phyloP scores from a whole-genome alignment of 2,113 vertebrate genomes.

The Falcunculus frontatus region DNA sequence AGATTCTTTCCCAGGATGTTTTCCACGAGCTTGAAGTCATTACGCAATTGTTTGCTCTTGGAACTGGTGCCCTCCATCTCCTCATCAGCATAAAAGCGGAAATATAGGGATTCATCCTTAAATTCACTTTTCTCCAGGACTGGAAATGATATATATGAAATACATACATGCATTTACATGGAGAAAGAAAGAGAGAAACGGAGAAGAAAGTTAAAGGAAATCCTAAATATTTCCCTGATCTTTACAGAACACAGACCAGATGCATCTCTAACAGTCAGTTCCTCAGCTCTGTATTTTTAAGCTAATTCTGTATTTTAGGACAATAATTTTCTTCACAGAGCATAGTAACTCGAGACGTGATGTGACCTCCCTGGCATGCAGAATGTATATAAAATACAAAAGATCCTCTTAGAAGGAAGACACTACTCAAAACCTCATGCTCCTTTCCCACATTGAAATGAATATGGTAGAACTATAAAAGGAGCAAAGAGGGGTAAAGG shows the following conservation, averaged over 20 bases:
- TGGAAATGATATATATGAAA: constrained; percentile 51
- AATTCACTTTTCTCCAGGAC: constrained; percentile 98
- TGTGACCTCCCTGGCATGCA: not conserved
- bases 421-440: not conserved
- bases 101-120: constrained; percentile 96
- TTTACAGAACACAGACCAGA: not conserved
- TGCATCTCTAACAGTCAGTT: not conserved
- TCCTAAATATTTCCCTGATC: not conserved
- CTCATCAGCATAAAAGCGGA: constrained; percentile 96
- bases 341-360: not conserved
- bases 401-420: not conserved
- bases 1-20: constrained; percentile 92
- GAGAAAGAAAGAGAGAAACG: not conserved
- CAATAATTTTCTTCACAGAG: not conserved
- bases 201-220: not conserved
- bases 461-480: not conserved
- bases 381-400: not conserved
- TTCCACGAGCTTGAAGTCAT: constrained; percentile 94
- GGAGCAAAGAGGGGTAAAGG: not conserved
- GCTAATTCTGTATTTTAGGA: not conserved
- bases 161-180: not conserved
- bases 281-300: not conserved
- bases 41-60: constrained; percentile 91
- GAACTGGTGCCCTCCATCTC: constrained; percentile 92
- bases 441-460: not conserved